These are phyloP conservation scores for Hemiprocne comata DNA, from an alignment of 2,113 vertebrate genomes.

Conservation along the genomic window DNA sequence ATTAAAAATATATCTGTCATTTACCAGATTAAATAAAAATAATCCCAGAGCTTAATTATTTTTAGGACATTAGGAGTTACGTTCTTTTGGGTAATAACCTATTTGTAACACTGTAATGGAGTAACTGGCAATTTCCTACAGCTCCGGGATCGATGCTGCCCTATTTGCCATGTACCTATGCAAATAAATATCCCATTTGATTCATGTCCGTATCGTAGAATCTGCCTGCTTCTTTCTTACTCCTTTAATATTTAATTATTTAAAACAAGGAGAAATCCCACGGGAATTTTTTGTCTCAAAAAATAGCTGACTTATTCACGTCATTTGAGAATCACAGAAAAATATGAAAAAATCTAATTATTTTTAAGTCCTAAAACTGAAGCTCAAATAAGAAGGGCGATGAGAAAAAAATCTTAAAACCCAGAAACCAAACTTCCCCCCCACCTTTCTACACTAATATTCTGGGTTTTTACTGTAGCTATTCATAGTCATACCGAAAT, in stretches of 20 bases:
- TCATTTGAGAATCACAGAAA: conserved; percentile 16
- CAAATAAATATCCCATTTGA: conserved; percentile 51
- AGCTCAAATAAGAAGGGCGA: conserved; percentile 25
- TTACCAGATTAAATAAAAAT: conserved; percentile 49
- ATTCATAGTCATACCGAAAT: conserved; percentile 57
- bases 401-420: conserved; percentile 12
- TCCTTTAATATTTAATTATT: conserved; percentile 65
- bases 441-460: not conserved
- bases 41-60: conserved; percentile 36
- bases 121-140: conserved; percentile 33
- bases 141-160: not conserved
- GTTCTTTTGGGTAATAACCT: not conserved
- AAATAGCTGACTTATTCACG: conserved; percentile 34
- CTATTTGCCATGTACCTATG: conserved; percentile 33
- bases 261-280: conserved; percentile 32
- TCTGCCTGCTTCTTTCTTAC: conserved; percentile 31
- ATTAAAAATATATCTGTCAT: conserved; percentile 43
- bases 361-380: conserved; percentile 51
- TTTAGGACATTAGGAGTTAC: conserved; percentile 50
- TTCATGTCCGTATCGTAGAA: not conserved
- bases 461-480: conserved; percentile 30
- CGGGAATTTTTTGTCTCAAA: conserved; percentile 20
- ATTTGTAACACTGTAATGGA: conserved; percentile 37
- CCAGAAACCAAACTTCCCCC: conserved; percentile 4
- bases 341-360: conserved; percentile 29